Evolutionary conservation across 2,888 invertebrate genomes (phyloP), one percentile per base, ranked within the genome.

Genomic region (Sphaerophoria rueppellii): DNA sequence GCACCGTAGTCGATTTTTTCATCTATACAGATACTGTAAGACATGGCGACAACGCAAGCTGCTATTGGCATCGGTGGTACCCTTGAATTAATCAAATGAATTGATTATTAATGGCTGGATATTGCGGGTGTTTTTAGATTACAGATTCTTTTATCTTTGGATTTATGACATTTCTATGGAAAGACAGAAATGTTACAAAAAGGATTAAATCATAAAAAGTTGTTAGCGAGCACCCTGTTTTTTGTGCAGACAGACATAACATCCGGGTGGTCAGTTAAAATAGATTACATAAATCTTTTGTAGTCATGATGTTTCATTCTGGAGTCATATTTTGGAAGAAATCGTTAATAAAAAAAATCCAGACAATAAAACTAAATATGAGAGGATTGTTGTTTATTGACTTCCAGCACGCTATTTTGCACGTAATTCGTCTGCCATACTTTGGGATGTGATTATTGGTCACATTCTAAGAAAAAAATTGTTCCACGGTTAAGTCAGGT

Each of bases 51-150:
- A 16, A 11, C 37, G 63, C 16, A 2, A 35, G 48, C 6, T 4
- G 14, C 14, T 37, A 57, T 6, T 9, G 46, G 35, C 46, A 55
- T 43, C 65, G 75, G 34, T 34, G 46, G 34, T 60, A 73, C 80
- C 85, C 85, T 85, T 85, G 85, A 85, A 77, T 81, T 81, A 85
- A 76, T 76, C 58, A 58, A 85, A 81, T 85, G 81, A 81, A 85
- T 85, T 73, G 69, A 85, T 85, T 85, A 85, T 65, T 54, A 70
- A 43, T 65, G 14, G 58, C 40, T 54, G 48, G 48, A 81, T 76
- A 76, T 71, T 32, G 81, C 72, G 85, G 85, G 76, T 81, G 85
- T 24, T 63, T 77, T 73, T 61, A 34, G 61, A 32, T 57, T 7
- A 43, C 24, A 54, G 40, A 67, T 67, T 67, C 37, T 35, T 48